These are phyloP conservation scores for Protomyctophum bolini DNA, from an alignment of 2,113 vertebrate genomes.

Conservation along the genomic window DNA sequence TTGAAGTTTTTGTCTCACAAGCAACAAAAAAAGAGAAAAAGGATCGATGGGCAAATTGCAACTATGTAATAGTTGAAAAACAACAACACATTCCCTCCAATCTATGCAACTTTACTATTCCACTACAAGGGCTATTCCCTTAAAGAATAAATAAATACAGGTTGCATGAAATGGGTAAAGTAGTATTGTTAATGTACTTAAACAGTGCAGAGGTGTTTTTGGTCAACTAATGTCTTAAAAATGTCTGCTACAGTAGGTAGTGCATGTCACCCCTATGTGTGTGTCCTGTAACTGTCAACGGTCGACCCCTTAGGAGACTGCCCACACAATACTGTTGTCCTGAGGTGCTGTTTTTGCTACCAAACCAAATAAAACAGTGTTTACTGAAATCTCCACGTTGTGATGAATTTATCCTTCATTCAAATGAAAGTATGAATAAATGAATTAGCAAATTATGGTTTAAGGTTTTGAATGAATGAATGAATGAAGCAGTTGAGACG, in stretches of 20 bases:
- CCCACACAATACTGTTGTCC: slow-evolving; percentile 59
- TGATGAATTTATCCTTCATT: slow-evolving; percentile 9
- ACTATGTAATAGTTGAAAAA: slow-evolving; percentile 21
- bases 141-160: slow-evolving; percentile 1
- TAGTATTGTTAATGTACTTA: slow-evolving; percentile 62
- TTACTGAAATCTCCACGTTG: slow-evolving; percentile 61
- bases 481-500: background rate
- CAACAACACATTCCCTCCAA: slow-evolving; percentile 44
- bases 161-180: slow-evolving; percentile 41
- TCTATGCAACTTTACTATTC: slow-evolving; percentile 39
- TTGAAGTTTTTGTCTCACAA: slow-evolving; percentile 41
- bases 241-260: slow-evolving; percentile 65
- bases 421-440: background rate
- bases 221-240: slow-evolving; percentile 62
- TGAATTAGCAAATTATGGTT: too few relatives aligned
- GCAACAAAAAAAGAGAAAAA: slow-evolving; percentile 21
- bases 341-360: slow-evolving; percentile 82
- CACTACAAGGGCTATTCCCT: slow-evolving; percentile 21
- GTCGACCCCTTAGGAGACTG: slow-evolving; percentile 63
- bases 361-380: slow-evolving; percentile 77
- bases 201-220: slow-evolving; percentile 48
- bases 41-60: slow-evolving; percentile 41
- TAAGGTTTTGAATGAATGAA: background rate
- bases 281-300: slow-evolving; percentile 63
- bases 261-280: slow-evolving; percentile 65